Conservation (phyloP, 2,888 invertebrate genomes). For the Nomada fabriciana region DNA sequence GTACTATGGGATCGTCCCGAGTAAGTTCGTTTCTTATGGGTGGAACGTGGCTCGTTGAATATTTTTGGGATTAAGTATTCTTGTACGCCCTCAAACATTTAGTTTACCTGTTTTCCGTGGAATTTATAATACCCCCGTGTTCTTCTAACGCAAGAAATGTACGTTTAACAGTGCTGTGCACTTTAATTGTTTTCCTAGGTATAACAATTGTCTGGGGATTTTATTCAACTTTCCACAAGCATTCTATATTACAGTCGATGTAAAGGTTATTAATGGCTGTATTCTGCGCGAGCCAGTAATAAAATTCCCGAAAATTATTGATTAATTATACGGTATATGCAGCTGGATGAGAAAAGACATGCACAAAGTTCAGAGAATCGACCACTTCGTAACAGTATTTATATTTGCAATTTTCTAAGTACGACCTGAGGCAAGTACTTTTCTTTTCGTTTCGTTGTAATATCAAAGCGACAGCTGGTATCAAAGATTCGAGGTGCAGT, state of each 20-base stretch:
- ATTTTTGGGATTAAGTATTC: slow-evolving; percentile 3
- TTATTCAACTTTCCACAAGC: too few relatives aligned
- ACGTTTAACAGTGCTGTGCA: background rate
- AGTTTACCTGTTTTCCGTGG: background rate
- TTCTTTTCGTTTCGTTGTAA: background rate
- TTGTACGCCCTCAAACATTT: background rate
- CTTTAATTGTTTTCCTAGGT: too few relatives aligned
- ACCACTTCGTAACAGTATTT: background rate
- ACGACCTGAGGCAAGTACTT: background rate
- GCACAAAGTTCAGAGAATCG: background rate
- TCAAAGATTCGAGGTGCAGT: slow-evolving; percentile 2
- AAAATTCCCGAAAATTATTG: too few relatives aligned
- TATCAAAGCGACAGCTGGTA: background rate
- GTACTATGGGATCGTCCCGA: background rate
- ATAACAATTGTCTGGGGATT: background rate
- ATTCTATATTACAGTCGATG: too few relatives aligned
- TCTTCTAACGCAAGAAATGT: background rate
- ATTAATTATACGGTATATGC: too few relatives aligned
- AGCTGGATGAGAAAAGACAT: background rate
- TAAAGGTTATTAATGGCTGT: too few relatives aligned
- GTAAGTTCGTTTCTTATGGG: background rate
- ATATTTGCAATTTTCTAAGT: background rate
- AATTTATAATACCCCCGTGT: background rate
- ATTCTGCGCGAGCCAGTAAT: too few relatives aligned
- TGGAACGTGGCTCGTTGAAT: slow-evolving; percentile 3